phyloP scores from a whole-genome alignment of 2,888 invertebrate genomes.

The Apamea crenata region DNA sequence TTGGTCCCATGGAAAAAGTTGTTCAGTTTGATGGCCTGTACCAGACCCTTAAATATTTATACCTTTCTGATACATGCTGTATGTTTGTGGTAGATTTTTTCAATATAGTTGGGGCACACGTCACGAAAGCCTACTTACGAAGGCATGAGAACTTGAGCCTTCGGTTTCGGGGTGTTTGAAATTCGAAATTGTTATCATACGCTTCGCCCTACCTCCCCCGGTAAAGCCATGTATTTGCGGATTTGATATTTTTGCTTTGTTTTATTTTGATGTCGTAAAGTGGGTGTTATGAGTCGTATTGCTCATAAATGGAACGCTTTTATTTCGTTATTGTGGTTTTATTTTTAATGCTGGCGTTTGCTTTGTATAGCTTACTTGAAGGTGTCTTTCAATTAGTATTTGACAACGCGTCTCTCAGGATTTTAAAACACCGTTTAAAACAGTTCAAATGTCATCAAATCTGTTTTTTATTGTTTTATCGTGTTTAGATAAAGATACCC shows the following conservation, averaged over 20 bases:
- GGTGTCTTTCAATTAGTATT: neutral
- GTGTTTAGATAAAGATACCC: neutral
- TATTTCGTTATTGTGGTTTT: constrained; percentile 48
- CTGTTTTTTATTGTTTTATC: neutral
- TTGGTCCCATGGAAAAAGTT: neutral
- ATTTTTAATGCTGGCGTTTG: constrained; percentile 35
- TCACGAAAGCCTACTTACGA: constrained; percentile 75
- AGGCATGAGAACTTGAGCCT: constrained; percentile 81
- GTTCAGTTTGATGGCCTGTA: neutral
- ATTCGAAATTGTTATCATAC: constrained; percentile 77
- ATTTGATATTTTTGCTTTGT: constrained; percentile 67
- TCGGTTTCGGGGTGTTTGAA: constrained; percentile 71
- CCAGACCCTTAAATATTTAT: neutral
- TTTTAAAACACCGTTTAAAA: neutral
- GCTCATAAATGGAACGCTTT: constrained; percentile 53
- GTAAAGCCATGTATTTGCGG: constrained; percentile 69
- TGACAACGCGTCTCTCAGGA: neutral
- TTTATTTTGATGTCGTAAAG: constrained; percentile 65
- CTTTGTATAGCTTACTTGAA: neutral
- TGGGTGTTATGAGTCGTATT: constrained; percentile 58
- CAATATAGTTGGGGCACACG: constrained; percentile 65
- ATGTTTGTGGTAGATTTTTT: constrained; percentile 59
- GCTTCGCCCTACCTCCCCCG: constrained; percentile 58
- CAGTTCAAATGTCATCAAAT: neutral
- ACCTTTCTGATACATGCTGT: constrained; percentile 9